Base-by-base conservation (phyloP, 2,888 invertebrate genomes). In the Leptinotarsa tumamoca region DNA sequence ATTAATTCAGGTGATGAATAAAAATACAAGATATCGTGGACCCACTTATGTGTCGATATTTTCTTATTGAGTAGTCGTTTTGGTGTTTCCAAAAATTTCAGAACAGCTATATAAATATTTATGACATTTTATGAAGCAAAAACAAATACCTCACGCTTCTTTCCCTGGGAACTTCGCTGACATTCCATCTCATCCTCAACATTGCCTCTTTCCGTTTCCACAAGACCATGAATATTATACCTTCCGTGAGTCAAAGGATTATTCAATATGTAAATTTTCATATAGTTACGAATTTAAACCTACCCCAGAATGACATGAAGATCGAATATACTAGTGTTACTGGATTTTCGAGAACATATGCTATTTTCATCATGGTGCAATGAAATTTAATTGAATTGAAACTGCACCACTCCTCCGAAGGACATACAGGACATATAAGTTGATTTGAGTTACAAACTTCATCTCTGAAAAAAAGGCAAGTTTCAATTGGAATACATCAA, bases 281-380 rank as follows among this genome's bases (percentile, higher is more conserved):
- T 23, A 27, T 68, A 14, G 3, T 18, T 13, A 18, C 21, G 4
- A 27, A 15, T 7, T 21, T 10, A 4, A 7, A 76, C 78, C 75
- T 82, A 85, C 87, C 84, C 92, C 92, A 81, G 61, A 82, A 77
- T 3, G 78, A 79, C 80, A 81, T 81, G 13, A 82, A 54, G n/a
- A 74, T 75, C 2, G 81, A 78, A 68, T 80, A 81, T 21, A 74
- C 15, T 13, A 80, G 70, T 21, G 80, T 80, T 17, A 77, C 50
- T 2, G 74, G 75, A 72, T 82, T 82, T 21, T 80, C 80, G 2
- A 80, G 67, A 1, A 80, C 15, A 27, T 72, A 71, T 7, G 72
- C 69, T 15, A 80, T 50, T 18, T 75, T 71, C 18, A 76, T 58
- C 70, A 68, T 51, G 17, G 27, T 23, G 72, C 82, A 80, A 7